Conservation (phyloP, 2,888 invertebrate species). For the Laothoe populi region DNA sequence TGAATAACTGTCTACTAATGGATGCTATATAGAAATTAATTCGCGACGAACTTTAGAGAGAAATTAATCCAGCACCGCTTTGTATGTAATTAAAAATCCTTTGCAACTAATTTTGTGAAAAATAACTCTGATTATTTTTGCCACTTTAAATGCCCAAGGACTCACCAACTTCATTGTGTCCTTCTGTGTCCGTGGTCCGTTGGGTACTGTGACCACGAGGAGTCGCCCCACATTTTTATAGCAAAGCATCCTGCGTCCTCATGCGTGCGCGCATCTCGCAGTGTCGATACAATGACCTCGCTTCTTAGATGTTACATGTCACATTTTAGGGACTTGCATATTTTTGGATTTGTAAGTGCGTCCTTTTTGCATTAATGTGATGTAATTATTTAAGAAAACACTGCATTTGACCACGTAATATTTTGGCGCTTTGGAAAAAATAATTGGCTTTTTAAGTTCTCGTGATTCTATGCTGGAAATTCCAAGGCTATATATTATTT, state of each 20-base stretch:
- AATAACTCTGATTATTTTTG: background rate
- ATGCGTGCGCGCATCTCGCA: constrained; percentile 59
- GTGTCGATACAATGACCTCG: constrained; percentile 74
- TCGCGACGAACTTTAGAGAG: background rate
- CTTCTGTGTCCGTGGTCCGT: constrained; percentile 69
- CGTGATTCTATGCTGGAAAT: too few relatives aligned
- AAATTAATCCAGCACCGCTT: background rate
- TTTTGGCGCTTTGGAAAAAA: background rate
- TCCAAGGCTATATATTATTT: too few relatives aligned
- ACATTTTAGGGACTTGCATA: constrained; percentile 43
- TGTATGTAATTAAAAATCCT: background rate
- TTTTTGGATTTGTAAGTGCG: constrained; percentile 7
- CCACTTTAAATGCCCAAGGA: constrained; percentile 55
- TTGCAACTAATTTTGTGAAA: constrained; percentile 13
- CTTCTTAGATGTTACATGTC: constrained; percentile 52
- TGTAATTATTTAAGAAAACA: background rate
- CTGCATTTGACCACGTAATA: background rate
- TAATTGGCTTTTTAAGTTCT: too few relatives aligned
- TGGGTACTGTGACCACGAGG: constrained; percentile 70
- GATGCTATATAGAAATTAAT: constrained; percentile 5
- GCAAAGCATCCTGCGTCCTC: constrained; percentile 71
- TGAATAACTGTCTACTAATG: background rate
- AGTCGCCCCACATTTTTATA: constrained; percentile 75
- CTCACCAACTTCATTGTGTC: constrained; percentile 82
- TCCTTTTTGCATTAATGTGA: background rate